Conservation (phyloP, 2,797 vertebrate genomes). For the Craterocephalus amniculus region DNA sequence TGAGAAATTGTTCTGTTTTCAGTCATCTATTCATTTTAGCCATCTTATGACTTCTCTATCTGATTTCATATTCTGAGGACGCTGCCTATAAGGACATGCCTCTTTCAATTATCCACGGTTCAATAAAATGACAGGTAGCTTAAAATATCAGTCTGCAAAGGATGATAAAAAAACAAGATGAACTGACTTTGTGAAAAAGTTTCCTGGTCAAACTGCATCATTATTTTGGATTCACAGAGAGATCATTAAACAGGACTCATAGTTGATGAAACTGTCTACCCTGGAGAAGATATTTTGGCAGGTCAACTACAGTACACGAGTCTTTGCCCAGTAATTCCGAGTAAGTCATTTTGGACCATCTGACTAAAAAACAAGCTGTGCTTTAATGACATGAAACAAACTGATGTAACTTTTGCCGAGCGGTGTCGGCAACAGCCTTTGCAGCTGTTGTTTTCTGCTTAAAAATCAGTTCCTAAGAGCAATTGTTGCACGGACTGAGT, state of each 20-base stretch:
- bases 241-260: not conserved
- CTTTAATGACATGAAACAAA: not conserved
- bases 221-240: not conserved
- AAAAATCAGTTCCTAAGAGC: not conserved
- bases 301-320: not conserved
- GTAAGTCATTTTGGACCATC: not conserved
- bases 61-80: not conserved
- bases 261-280: not conserved
- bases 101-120: not conserved
- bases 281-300: not conserved
- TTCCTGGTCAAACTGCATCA: not conserved
- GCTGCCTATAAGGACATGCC: not conserved
- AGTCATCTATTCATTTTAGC: too few relatives aligned
- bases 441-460: not conserved
- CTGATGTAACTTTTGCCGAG: slow-evolving; percentile 1
- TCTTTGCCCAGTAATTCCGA: not conserved
- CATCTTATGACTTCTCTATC: not conserved
- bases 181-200: not conserved
- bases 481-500: not conserved
- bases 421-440: not conserved
- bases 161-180: not conserved
- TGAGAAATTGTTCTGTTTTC: too few relatives aligned
- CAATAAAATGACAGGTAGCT: not conserved
- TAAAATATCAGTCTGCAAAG: not conserved
- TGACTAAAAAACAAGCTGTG: not conserved